Evolutionary conservation across 2,113 vertebrate genomes (phyloP).

Genomic region (Ascaphus truei): DNA sequence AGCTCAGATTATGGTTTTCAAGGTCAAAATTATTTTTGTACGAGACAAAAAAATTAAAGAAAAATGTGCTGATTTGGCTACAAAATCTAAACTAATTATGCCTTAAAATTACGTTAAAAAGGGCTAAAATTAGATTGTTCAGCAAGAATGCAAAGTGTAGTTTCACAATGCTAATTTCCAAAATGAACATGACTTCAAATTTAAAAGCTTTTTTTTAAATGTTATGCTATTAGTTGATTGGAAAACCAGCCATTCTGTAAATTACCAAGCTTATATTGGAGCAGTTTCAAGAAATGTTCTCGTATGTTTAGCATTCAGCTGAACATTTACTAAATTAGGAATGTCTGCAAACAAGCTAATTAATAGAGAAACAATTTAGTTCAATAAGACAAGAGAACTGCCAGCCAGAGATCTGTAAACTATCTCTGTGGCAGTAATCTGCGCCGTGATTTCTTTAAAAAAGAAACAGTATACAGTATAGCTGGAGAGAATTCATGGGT

Average conservation of each 20-base stretch:
- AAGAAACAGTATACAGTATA: too few species aligned
- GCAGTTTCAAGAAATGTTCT: too few species aligned
- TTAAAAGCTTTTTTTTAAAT: too few species aligned
- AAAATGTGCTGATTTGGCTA: conserved; percentile 64
- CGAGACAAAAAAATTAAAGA: conserved; percentile 71
- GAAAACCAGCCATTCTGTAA: too few species aligned
- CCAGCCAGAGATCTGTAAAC: too few species aligned
- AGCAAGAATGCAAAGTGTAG: conserved; percentile 66
- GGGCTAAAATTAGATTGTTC: conserved; percentile 70
- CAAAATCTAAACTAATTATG: conserved; percentile 69
- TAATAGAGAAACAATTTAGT: conserved; percentile 67
- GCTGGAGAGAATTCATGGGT: too few species aligned
- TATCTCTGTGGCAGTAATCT: too few species aligned
- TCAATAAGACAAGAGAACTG: too few species aligned
- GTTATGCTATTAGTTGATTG: too few species aligned
- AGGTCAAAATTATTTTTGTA: conserved; percentile 75
- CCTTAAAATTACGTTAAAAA: conserved; percentile 69
- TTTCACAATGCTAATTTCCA: conserved; percentile 69
- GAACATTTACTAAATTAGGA: conserved; percentile 62
- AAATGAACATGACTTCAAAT: conserved; percentile 64
- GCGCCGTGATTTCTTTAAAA: too few species aligned
- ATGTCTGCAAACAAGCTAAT: conserved; percentile 66
- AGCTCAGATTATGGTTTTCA: conserved; percentile 68
- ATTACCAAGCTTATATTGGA: too few species aligned
- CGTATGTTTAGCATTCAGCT: too few species aligned